Base-by-base conservation (phyloP, 2,113 vertebrate genomes). In the Steatornis caripensis region DNA sequence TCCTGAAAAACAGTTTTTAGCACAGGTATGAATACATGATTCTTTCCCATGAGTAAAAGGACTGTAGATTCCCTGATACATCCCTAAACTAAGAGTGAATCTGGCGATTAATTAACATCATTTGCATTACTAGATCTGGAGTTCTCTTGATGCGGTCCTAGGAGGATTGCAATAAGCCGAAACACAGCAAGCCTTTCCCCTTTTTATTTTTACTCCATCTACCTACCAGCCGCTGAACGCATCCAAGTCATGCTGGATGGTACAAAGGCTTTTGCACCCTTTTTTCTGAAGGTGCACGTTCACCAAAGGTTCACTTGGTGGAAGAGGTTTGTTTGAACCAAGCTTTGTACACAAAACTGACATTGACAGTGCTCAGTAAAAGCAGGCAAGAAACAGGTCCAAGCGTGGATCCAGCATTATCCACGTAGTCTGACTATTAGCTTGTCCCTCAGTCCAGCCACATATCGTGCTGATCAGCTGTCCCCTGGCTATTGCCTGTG, bases 391-490 rank as follows among this genome's bases (percentile, higher is more conserved):
- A 17, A 12, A 51, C 13, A n/a, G 48, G 16, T 26, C 34, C 1
- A 5, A 69, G 55, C 5, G 0, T 34, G 48, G 36, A 46, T 8
- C 27, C 29, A 26, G 24, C 17, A 19, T 5, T 32, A 16, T 18
- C 21, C 5, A 5, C 4, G 2, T 11, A 13, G 62, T 39, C 37
- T 2, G 8, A 22, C n/a, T 26, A 18, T 12, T 9, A 12, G 15
- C 27, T 41, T 2, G 1, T 5, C 20, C 4, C 41, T 6, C 27
- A 69, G 48, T 16, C 46, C 66, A 37, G 49, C 13, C 5, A 1
- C 12, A 7, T 24, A 2, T 6, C 1, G 2, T 12, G 5, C 12
- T 8, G 2, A 30, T 11, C 29, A 30, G 29, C 1, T 0, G 15
- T 69, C 9, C 39, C 12, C 16, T 8, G 15, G 37, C 10, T 45